Base-by-base conservation (phyloP, 2,113 vertebrate species). In the Urocitellus parryii region DNA sequence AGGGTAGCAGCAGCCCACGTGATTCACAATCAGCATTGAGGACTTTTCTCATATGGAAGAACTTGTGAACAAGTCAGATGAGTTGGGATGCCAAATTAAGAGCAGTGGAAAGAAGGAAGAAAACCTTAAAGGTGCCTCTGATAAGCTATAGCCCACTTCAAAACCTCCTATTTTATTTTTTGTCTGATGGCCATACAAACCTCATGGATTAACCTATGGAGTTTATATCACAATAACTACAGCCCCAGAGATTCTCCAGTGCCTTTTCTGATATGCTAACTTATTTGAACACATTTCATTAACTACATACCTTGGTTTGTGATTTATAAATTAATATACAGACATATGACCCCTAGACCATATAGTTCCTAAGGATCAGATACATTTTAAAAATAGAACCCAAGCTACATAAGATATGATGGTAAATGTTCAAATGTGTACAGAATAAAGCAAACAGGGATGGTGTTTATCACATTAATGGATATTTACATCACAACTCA, bases 41-140 rank as follows among this genome's bases (percentile, higher is more conserved):
- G 96, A 96, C 95, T 97, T 95, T 96, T 97, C 96, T 97, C 96
- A 96, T 78, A 68, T 45, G 51, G 83, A 90, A 72, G 84, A 84
- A 97, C 94, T 90, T 98, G 97, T 76, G 92, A 98, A 97, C 37
- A 95, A 95, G 89, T 97, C 94, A 97, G 83, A 96, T 96, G 97
- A 97, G 84, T 88, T 88, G 73, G 78, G 81, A 95, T 90, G 93
- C 90, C 96, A 97, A 96, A 94, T 77, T 96, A 90, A 97, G 94
- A 97, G 93, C 95, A 97, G 79, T 39, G 29, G 39, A 88, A 68
- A 9, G 32, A 72, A 53, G 53, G n/a, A 4, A 63, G 5, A 17
- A 25, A 5, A 72, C 11, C 91, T 91, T 77, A 67, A 87, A 77
- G 72, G 77, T 85, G 72, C 68, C 42, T 74, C 42, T 67, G 51